Evolutionary conservation across 2,888 invertebrate species (phyloP).

Genomic region (Acronicta alni): DNA sequence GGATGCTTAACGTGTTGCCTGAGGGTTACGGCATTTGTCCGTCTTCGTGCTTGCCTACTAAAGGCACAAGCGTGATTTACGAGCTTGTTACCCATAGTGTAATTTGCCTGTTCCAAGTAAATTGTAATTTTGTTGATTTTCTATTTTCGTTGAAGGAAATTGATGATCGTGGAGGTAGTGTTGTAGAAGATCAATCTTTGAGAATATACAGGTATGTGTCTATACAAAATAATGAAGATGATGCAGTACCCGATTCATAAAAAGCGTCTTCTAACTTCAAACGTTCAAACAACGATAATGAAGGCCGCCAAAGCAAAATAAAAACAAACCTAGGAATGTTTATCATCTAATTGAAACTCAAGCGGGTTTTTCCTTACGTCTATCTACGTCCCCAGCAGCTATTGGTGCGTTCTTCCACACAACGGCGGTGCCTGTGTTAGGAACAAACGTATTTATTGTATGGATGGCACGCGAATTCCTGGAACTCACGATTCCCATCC

Average conservation of each 20-base stretch:
- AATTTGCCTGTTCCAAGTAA: constrained; percentile 68
- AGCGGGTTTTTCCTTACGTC: constrained; percentile 50
- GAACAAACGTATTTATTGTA: constrained; percentile 69
- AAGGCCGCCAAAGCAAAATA: constrained; percentile 44
- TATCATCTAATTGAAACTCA: constrained; percentile 43
- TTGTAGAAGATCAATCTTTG: constrained; percentile 43
- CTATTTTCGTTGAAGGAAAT: constrained; percentile 57
- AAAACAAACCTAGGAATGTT: constrained; percentile 48
- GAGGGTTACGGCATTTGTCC: constrained; percentile 56
- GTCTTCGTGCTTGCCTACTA: constrained; percentile 61
- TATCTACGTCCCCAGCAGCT: constrained; percentile 37
- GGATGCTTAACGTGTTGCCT: constrained; percentile 57
- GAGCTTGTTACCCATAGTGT: constrained; percentile 59
- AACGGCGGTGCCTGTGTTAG: constrained; percentile 70
- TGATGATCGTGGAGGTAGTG: constrained; percentile 45
- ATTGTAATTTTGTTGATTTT: constrained; percentile 63
- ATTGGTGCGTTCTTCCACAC: constrained; percentile 55
- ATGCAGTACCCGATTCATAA: constrained; percentile 27
- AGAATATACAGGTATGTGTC: no score
- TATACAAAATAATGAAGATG: constrained; percentile 41
- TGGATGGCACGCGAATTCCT: constrained; percentile 87
- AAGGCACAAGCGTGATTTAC: constrained; percentile 64
- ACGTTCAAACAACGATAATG: constrained; percentile 35
- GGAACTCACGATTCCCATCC: constrained; percentile 84
- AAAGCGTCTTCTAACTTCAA: constrained; percentile 28